Conservation (phyloP, 2,113 vertebrate species). For the Channa maculata region DNA sequence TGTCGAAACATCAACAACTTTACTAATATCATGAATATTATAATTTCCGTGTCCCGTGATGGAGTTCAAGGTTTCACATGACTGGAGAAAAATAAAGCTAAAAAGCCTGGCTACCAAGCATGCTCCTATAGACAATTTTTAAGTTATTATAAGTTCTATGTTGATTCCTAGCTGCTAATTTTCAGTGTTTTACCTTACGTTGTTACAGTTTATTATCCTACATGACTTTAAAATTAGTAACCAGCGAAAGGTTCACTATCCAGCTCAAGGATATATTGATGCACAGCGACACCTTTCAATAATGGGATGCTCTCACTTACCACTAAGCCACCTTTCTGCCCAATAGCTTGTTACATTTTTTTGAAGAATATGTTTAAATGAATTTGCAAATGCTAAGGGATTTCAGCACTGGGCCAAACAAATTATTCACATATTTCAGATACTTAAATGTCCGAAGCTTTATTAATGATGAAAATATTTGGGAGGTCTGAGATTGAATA, state of each 20-base stretch:
- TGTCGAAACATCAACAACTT: background rate
- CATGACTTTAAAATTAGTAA: slow-evolving; percentile 43
- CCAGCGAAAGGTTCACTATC: slow-evolving; percentile 15
- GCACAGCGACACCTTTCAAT: slow-evolving; percentile 27
- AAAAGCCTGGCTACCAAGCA: background rate
- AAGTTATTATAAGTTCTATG: slow-evolving; percentile 6
- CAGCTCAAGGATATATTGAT: slow-evolving; percentile 31
- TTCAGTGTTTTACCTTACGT: slow-evolving; percentile 29
- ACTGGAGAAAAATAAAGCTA: background rate
- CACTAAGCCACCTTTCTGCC: slow-evolving; percentile 11
- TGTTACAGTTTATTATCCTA: slow-evolving; percentile 1
- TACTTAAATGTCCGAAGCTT: background rate
- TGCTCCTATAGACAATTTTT: background rate
- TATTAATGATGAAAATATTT: background rate
- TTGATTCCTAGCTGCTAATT: slow-evolving; percentile 5
- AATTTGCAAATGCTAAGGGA: background rate
- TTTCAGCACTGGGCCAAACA: background rate
- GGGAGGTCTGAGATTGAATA: background rate
- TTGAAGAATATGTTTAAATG: slow-evolving; percentile 6
- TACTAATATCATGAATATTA: background rate
- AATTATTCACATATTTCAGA: background rate
- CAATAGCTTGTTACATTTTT: slow-evolving; percentile 17
- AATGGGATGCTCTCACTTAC: slow-evolving; percentile 10
- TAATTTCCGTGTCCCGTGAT: background rate
- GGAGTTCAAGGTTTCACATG: background rate